Evolutionary conservation across 1,140 invertebrate species (phyloP).

Genomic region (Stegodyphus mimosarum): DNA sequence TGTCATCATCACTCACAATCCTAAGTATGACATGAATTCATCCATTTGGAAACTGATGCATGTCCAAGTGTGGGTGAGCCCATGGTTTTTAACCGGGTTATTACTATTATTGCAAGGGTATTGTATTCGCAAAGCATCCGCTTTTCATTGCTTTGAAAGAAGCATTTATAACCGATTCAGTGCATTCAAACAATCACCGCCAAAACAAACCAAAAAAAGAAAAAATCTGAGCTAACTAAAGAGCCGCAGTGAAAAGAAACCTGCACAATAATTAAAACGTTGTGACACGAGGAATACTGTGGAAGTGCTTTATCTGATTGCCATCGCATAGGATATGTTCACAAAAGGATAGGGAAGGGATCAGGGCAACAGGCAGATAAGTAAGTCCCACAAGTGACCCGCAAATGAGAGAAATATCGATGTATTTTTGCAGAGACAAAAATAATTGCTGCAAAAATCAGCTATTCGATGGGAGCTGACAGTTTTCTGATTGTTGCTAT

Average conservation of each 20-base stretch:
- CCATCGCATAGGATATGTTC: no score
- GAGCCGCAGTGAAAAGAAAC: background rate
- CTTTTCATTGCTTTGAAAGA: background rate
- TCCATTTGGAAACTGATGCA: background rate
- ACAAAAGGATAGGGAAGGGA: no score
- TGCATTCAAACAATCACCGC: constrained; percentile 35
- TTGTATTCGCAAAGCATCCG: constrained; percentile 3
- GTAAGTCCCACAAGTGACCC: no score
- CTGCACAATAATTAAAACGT: constrained; percentile 23
- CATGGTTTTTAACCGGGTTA: constrained; percentile 8
- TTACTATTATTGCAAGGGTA: constrained; percentile 17
- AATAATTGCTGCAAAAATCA: no score
- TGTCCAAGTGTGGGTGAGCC: background rate
- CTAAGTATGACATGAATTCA: background rate
- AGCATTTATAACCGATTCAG: constrained; percentile 13
- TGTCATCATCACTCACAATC: no score
- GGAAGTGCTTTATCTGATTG: constrained; percentile 2
- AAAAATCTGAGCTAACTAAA: no score
- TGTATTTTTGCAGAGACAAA: no score
- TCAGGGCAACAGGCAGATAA: no score
- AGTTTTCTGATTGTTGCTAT: no score
- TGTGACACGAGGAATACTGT: background rate
- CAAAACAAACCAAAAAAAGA: background rate
- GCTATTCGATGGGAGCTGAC: no score
- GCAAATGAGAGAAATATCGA: no score